phyloP scores from a whole-genome alignment of 2,113 vertebrate genomes.

The Misgurnus anguillicaudatus region DNA sequence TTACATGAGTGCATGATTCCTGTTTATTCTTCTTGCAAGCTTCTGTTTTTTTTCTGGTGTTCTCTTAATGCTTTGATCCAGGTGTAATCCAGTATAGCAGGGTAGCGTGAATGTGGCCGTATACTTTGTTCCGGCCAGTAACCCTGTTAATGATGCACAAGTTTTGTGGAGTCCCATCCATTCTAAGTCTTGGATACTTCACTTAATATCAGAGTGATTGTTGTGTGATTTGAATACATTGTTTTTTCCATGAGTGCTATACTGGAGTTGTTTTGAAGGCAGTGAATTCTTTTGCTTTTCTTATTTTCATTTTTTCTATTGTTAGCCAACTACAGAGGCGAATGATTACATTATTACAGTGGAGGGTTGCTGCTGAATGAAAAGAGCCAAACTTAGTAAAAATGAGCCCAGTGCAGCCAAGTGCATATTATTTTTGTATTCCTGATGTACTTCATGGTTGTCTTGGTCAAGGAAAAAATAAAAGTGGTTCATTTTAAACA shows the following conservation, averaged over 20 bases:
- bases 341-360: slow-evolving; percentile 24
- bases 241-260: slow-evolving; percentile 49
- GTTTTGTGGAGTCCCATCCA: background rate
- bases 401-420: slow-evolving; percentile 63
- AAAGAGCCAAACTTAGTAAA: slow-evolving; percentile 57
- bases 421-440: slow-evolving; percentile 77
- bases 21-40: background rate
- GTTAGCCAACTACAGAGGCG: background rate
- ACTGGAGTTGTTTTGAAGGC: slow-evolving; percentile 16
- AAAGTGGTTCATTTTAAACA: slow-evolving; percentile 73
- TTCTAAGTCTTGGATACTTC: slow-evolving; percentile 8
- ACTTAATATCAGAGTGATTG: slow-evolving; percentile 26
- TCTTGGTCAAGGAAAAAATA: slow-evolving; percentile 67
- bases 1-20: slow-evolving; percentile 55
- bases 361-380: slow-evolving; percentile 32
- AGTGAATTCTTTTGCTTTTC: background rate
- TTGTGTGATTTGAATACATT: slow-evolving; percentile 18
- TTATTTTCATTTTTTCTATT: slow-evolving; percentile 17
- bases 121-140: slow-evolving; percentile 22
- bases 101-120: slow-evolving; percentile 14
- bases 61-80: background rate
- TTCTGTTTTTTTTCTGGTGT: background rate
- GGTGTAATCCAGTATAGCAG: slow-evolving; percentile 1
- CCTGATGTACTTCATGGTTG: slow-evolving; percentile 66
- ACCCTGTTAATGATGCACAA: slow-evolving; percentile 20